A percentile compares a stretch with the other conserved stretches of the same genome.
Evolutionary conservation across 2,888 invertebrate species (phyloP).

Genomic region (Schizaphis graminum): DNA sequence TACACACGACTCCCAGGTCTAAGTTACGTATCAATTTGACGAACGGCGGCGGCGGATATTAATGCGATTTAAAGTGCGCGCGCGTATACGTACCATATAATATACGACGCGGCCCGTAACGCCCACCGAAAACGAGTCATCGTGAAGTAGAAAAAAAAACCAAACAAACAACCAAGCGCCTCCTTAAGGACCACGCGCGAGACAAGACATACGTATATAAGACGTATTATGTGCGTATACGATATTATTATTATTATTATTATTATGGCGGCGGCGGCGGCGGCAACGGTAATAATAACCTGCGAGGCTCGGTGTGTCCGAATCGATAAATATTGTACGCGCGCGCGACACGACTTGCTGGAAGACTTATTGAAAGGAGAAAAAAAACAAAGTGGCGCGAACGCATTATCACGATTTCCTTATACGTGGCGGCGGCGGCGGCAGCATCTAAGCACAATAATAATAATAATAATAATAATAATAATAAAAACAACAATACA

Average conservation of each 20-base stretch:
- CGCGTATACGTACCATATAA: neutral
- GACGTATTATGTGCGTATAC: neutral
- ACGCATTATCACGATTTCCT: constrained; percentile 59
- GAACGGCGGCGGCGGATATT: constrained; percentile 49
- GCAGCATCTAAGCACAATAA: constrained; percentile 40
- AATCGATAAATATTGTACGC: constrained; percentile 21
- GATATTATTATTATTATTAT: constrained; percentile 17
- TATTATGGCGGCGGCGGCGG: constrained; percentile 27
- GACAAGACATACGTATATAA: neutral
- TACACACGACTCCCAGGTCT: neutral
- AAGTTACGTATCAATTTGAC: constrained; percentile 52
- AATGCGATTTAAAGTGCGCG: constrained; percentile 54
- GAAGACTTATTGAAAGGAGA: constrained; percentile 12
- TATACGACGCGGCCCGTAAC: neutral
- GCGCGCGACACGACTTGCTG: neutral
- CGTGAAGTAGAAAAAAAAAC: neutral
- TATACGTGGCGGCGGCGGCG: constrained; percentile 20
- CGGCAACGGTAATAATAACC: constrained; percentile 38
- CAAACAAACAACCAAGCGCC: constrained; percentile 18
- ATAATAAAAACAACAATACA: constrained; percentile 43
- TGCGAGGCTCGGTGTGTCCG: constrained; percentile 30
- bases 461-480: constrained; percentile 30
- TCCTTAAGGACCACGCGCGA: constrained; percentile 1
- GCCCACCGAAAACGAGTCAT: constrained; percentile 39
- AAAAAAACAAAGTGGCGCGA: constrained; percentile 60